A percentile compares a stretch with the other conserved stretches of the same genome.
These are phyloP conservation scores for Vulpes ferrilata DNA, from an alignment of 2,113 vertebrate genomes.

Conservation along the genomic window DNA sequence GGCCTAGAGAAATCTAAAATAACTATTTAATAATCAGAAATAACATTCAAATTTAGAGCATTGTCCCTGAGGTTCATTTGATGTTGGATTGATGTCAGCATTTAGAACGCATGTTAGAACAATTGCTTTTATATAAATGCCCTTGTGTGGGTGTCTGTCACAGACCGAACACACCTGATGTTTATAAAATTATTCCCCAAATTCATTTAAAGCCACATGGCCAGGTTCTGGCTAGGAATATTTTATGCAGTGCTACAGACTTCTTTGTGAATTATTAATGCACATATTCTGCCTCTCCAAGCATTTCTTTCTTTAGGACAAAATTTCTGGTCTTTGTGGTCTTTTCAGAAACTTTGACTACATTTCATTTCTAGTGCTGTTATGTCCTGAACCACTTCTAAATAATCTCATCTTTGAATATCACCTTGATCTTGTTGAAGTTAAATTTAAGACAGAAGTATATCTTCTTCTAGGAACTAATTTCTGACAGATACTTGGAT, in stretches of 20 bases:
- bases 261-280: background rate
- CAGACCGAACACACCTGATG: background rate
- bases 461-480: slow-evolving; percentile 64
- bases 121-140: background rate
- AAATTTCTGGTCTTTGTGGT: background rate
- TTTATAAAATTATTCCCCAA: slow-evolving; percentile 27
- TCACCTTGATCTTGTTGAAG: slow-evolving; percentile 52
- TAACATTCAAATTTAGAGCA: background rate
- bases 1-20: background rate
- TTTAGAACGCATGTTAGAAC: slow-evolving; percentile 7
- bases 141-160: background rate
- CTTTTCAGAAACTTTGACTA: background rate
- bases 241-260: background rate
- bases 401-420: slow-evolving; percentile 44
- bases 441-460: slow-evolving; percentile 57
- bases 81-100: background rate
- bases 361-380: slow-evolving; percentile 10
- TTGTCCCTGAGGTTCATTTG: background rate
- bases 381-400: slow-evolving; percentile 33
- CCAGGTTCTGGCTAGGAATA: background rate
- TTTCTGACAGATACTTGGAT: slow-evolving; percentile 62
- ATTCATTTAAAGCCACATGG: background rate
- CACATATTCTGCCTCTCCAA: background rate
- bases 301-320: background rate
- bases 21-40: slow-evolving; percentile 1